These are phyloP conservation scores for Cydia splendana DNA, from an alignment of 1,140 invertebrate genomes.

Conservation along the genomic window DNA sequence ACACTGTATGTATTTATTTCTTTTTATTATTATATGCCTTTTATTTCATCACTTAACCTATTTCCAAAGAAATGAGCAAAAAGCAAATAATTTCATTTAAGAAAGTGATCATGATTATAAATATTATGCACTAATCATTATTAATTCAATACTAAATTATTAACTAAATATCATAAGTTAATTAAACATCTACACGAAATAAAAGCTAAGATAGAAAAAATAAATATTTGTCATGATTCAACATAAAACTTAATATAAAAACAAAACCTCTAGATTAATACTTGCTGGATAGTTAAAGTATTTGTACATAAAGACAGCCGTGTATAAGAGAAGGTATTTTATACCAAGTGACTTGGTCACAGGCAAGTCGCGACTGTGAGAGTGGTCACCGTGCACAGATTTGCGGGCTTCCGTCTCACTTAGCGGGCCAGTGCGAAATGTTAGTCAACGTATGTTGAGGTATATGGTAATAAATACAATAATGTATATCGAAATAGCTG, in stretches of 20 bases:
- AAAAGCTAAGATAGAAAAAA: constrained; percentile 55
- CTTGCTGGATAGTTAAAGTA: constrained; percentile 47
- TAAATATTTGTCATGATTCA: constrained; percentile 76
- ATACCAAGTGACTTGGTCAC: constrained; percentile 48
- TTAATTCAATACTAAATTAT: constrained; percentile 17
- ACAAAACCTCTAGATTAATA: constrained; percentile 61
- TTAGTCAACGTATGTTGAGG: background rate
- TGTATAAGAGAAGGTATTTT: constrained; percentile 52
- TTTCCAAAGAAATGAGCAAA: constrained; percentile 26
- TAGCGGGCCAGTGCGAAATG: too few species aligned
- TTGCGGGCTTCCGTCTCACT: too few species aligned
- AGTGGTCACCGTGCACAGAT: too few species aligned
- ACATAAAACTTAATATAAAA: constrained; percentile 57
- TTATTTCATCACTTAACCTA: constrained; percentile 23
- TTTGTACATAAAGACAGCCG: constrained; percentile 70
- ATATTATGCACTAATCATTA: constrained; percentile 45
- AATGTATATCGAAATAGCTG: background rate
- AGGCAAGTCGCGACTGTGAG: constrained; percentile 3
- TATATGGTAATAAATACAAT: background rate
- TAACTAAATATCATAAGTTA: constrained; percentile 30
- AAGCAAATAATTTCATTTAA: constrained; percentile 10
- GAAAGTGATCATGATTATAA: constrained; percentile 37
- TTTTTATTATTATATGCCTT: constrained; percentile 23
- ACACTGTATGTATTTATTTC: background rate
- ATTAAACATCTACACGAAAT: constrained; percentile 34